Evolutionary conservation across 2,113 vertebrate species (phyloP).

Genomic region (Rhinopomastus cyanomelas): DNA sequence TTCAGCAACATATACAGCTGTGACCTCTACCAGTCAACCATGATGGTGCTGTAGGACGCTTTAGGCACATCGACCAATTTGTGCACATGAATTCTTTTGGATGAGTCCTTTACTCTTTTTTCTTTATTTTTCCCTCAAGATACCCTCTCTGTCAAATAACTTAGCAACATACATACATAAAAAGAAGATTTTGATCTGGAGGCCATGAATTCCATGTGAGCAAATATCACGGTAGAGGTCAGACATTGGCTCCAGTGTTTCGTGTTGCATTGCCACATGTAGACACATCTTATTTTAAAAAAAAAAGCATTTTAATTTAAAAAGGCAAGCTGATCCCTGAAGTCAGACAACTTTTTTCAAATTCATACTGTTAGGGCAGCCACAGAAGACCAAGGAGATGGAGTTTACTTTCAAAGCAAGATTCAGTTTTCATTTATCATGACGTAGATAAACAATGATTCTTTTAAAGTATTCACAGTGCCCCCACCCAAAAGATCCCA

Average conservation of each 20-base stretch:
- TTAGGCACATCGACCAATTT: background rate
- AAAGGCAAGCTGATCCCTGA: background rate
- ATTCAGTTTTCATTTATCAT: background rate
- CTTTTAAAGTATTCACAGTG: background rate
- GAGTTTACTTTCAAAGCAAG: background rate
- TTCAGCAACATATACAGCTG: background rate
- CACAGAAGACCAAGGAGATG: background rate
- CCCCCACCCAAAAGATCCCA: too few species aligned
- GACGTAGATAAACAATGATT: background rate
- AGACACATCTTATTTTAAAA: background rate
- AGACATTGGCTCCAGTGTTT: background rate
- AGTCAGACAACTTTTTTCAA: background rate
- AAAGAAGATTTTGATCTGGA: background rate
- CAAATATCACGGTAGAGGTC: background rate
- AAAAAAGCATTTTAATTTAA: background rate
- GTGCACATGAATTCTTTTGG: background rate
- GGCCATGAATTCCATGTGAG: background rate
- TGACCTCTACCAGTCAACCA: background rate
- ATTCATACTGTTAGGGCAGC: background rate
- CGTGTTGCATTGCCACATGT: background rate
- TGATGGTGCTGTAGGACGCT: background rate
- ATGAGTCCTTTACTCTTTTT: background rate
- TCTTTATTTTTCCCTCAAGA: background rate
- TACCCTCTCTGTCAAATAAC: background rate
- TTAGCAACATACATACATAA: background rate